phyloP scores from a whole-genome alignment of 2,888 invertebrate species.

The Polymixis flavicincta region DNA sequence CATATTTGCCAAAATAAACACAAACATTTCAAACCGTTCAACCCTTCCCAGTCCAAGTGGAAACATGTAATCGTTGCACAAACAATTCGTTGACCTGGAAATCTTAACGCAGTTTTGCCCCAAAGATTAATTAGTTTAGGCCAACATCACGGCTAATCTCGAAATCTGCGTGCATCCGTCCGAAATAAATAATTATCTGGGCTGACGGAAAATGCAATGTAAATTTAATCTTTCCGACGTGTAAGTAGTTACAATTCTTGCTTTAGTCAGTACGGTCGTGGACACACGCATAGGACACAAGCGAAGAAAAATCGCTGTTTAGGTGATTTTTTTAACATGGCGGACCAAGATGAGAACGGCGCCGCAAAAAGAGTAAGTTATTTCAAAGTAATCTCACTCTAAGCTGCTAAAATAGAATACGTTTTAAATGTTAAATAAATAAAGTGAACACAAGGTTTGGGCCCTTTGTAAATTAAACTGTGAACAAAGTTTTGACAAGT shows the following conservation, averaged over 20 bases:
- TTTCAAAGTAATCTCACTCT: slow-evolving; percentile 14
- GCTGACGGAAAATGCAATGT: slow-evolving; percentile 82
- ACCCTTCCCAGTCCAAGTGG: slow-evolving; percentile 70
- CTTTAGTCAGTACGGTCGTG: slow-evolving; percentile 79
- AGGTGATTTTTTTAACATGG: slow-evolving; percentile 65
- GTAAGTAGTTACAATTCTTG: slow-evolving; percentile 76
- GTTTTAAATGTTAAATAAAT: slow-evolving; percentile 29
- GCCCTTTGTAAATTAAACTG: slow-evolving; percentile 54
- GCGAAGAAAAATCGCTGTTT: slow-evolving; percentile 11
- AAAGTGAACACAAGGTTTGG: slow-evolving; percentile 44
- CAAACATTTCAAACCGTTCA: slow-evolving; percentile 48
- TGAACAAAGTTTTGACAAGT: slow-evolving; percentile 63
- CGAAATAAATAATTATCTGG: slow-evolving; percentile 86
- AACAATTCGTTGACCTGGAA: slow-evolving; percentile 82
- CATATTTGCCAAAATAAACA: slow-evolving; percentile 64
- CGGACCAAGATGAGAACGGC: slow-evolving; percentile 72
- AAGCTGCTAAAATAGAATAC: slow-evolving; percentile 18
- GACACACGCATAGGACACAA: slow-evolving; percentile 42
- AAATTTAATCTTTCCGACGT: slow-evolving; percentile 81
- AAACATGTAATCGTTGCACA: slow-evolving; percentile 76
- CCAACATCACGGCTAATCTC: slow-evolving; percentile 85
- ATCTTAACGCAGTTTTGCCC: slow-evolving; percentile 78
- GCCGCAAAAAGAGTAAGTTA: slow-evolving; percentile 77
- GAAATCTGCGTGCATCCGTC: slow-evolving; percentile 85
- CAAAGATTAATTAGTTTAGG: slow-evolving; percentile 86